Percentiles rank a stretch among this genome's conserved stretches.
Evolutionary conservation across 2,797 vertebrate genomes (phyloP).

Genomic region (Sebastolobus alascanus): DNA sequence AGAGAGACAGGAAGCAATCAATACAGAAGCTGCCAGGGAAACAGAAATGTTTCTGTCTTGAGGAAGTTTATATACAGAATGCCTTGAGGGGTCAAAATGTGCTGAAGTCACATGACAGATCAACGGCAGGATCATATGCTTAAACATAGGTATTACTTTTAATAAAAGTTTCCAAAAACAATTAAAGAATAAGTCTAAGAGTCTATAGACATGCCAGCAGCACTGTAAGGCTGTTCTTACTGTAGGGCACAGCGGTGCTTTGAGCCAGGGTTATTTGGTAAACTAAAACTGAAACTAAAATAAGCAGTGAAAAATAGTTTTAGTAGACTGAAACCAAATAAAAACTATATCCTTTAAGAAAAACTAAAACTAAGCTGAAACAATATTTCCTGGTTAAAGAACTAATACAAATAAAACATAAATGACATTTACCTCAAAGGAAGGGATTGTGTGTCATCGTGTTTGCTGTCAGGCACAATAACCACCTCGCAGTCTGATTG

Average conservation of each 20-base stretch:
- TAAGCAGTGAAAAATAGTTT: no score
- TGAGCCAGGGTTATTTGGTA: no score
- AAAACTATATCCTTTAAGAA: no score
- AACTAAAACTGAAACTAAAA: no score
- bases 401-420: no score
- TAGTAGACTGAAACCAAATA: no score
- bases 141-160: not conserved
- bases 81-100: not conserved
- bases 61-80: not conserved
- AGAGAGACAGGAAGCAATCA: constrained; percentile 6
- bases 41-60: not conserved
- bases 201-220: not conserved
- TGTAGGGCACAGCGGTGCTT: no score
- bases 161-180: not conserved
- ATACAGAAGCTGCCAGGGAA: not conserved
- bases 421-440: constrained; percentile 78
- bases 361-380: no score
- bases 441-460: constrained; percentile 69
- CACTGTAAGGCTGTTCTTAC: no score
- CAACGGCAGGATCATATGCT: not conserved
- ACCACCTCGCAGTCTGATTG: constrained; percentile 80
- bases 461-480: constrained; percentile 73
- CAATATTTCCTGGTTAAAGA: no score
- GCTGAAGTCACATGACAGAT: not conserved
- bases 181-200: not conserved